Base-by-base conservation (phyloP, 2,797 vertebrate genomes). In the Hippopotamyrus pictus region DNA sequence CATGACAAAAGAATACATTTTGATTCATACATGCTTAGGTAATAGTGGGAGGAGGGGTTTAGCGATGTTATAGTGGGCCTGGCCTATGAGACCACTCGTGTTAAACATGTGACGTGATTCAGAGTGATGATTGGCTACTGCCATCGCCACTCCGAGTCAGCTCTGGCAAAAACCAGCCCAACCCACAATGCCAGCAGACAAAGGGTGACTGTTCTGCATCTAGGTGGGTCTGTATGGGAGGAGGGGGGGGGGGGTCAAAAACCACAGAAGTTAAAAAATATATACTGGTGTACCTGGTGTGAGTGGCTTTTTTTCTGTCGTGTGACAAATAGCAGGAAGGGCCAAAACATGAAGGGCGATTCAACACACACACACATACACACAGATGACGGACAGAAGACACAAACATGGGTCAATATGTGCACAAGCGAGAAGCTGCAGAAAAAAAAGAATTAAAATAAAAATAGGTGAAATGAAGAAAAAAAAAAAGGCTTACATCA, bases 271-370 rank as follows among this genome's bases (percentile, higher is more conserved):
- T 94, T 94, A 84, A 51, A 33, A 50, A 84, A 73, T 73, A 73
- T 73, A 73, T 73, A 53, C 94, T 76, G 86, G 86, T 86, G 95
- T 97, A 97, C 96, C 96, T 97, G 96, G 94, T 95, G 93, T 96
- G 95, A 95, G 96, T 95, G 93, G 95, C 95, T 94, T 96, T 96
- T 96, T 96, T 97, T 96, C 96, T 96, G 96, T 96, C 96, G 94
- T 94, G 93, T 96, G 94, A 96, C 90, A 96, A 96, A 97, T 96
- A 96, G 54, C 95, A 95, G 95, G 95, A 90, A 95, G 95, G 96
- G 94, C 96, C 96, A 96, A 95, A 95, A 96, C 94, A 95, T 94
- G 95, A 95, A 94, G 94, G 92, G 95, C 95, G 95, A 94, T 8
- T 95, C 92, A 94, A 96, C 92, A 95, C 93, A 73, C 65, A 37